Percentiles rank a stretch among this genome's conserved stretches.
These are phyloP conservation scores for Ciconia boyciana DNA, from an alignment of 2,113 vertebrate species.

Conservation along the genomic window DNA sequence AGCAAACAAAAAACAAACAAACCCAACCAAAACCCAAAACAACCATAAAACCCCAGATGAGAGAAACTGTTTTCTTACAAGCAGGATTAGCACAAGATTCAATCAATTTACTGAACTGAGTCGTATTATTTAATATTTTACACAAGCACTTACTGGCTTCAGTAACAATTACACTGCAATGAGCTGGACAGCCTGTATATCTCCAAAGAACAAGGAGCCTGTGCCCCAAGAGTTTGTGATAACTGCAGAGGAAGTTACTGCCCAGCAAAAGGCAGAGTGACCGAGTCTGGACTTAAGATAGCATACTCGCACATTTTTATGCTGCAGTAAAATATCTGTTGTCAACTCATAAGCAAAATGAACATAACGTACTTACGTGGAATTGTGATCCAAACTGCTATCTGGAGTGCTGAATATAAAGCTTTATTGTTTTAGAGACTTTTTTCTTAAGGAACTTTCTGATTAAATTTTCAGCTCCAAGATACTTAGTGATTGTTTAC, in stretches of 20 bases:
- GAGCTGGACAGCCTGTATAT: neutral
- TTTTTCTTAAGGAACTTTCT: neutral
- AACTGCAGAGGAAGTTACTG: neutral
- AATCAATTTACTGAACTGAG: neutral
- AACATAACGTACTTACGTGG: conserved; percentile 29
- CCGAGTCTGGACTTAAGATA: neutral
- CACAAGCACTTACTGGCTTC: neutral
- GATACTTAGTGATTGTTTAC: neutral
- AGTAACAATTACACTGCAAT: neutral
- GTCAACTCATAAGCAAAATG: neutral
- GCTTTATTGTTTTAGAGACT: neutral
- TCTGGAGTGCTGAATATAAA: neutral
- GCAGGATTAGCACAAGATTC: neutral
- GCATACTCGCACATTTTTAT: neutral
- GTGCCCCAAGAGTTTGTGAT: neutral
- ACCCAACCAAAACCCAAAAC: neutral
- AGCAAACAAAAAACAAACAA: neutral
- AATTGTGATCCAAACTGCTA: neutral
- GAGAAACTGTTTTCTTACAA: neutral
- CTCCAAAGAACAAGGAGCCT: neutral
- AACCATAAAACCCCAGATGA: neutral
- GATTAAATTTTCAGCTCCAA: neutral
- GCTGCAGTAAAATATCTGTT: neutral
- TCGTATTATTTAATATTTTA: neutral
- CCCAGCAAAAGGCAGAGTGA: neutral